Conservation (phyloP, 2,888 invertebrate genomes). For the Zygogramma bicolorata region DNA sequence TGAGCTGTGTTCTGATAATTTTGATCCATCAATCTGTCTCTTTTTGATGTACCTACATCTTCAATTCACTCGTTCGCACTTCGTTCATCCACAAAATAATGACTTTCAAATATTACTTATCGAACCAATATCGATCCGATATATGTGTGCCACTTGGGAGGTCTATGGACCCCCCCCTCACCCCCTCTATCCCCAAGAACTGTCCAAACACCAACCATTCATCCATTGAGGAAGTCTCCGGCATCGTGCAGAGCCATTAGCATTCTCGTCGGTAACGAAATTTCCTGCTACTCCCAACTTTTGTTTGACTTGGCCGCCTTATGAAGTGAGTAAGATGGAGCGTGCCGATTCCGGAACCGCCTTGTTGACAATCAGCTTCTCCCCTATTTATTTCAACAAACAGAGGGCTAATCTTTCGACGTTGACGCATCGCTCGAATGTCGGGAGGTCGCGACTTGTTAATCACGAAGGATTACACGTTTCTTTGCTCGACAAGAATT, state of each 20-base stretch:
- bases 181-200: background rate
- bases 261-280: slow-evolving; percentile 41
- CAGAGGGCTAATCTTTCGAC: background rate
- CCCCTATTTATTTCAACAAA: slow-evolving; percentile 22
- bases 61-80: no score
- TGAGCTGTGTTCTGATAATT: no score
- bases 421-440: slow-evolving; percentile 22
- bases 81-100: no score
- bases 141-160: no score
- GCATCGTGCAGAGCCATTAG: slow-evolving; percentile 25
- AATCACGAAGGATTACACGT: slow-evolving; percentile 5
- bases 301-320: slow-evolving; percentile 45
- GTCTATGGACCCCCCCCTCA: no score
- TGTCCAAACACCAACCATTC: background rate
- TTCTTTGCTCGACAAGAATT: slow-evolving; percentile 24
- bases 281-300: slow-evolving; percentile 30
- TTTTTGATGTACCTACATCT: no score
- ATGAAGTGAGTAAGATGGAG: slow-evolving; percentile 49
- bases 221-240: background rate
- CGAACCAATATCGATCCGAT: no score
- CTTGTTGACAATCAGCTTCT: slow-evolving; percentile 41
- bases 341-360: slow-evolving; percentile 45
- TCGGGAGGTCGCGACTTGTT: slow-evolving; percentile 9
- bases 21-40: no score
- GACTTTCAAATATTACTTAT: no score